A percentile compares a stretch with the other conserved stretches of the same genome.
These are phyloP conservation scores for Semaprochilodus insignis DNA, from an alignment of 2,797 vertebrate genomes.

Conservation along the genomic window DNA sequence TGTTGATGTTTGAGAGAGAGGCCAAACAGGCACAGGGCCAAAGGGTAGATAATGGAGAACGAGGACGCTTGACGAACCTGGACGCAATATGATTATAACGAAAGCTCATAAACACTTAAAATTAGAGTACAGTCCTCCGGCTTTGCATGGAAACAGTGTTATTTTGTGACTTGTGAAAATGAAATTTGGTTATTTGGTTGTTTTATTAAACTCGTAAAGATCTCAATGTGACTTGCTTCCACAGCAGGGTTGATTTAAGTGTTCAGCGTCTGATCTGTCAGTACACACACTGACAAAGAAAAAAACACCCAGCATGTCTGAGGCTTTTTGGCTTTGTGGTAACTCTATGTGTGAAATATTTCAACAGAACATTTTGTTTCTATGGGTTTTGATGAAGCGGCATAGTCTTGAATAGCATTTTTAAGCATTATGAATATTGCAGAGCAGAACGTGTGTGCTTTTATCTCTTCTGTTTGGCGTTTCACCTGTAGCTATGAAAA, in stretches of 20 bases:
- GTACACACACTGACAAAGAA: slow-evolving; percentile 10
- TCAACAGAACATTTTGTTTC: slow-evolving; percentile 15
- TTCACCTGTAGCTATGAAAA: neutral
- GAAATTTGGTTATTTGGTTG: no score
- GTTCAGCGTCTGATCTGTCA: slow-evolving; percentile 25
- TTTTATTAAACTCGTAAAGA: slow-evolving; percentile 15
- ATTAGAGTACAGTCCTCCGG: neutral
- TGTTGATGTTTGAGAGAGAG: slow-evolving; percentile 23
- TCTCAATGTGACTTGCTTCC: neutral
- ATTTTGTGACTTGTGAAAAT: slow-evolving; percentile 3
- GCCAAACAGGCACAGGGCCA: slow-evolving; percentile 24
- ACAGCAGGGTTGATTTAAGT: neutral
- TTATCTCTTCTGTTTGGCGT: neutral
- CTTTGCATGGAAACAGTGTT: neutral
- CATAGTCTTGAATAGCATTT: neutral
- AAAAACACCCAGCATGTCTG: slow-evolving; percentile 5
- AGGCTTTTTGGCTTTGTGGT: slow-evolving; percentile 14
- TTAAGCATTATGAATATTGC: slow-evolving; percentile 5
- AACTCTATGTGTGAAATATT: slow-evolving; percentile 13
- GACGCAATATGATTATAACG: neutral
- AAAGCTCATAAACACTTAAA: neutral
- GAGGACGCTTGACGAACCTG: neutral
- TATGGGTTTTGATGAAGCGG: neutral
- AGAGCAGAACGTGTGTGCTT: slow-evolving; percentile 12
- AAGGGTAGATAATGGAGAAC: slow-evolving; percentile 23